phyloP scores from a whole-genome alignment of 2,888 invertebrate genomes.

The Drosophila niveifrons region DNA sequence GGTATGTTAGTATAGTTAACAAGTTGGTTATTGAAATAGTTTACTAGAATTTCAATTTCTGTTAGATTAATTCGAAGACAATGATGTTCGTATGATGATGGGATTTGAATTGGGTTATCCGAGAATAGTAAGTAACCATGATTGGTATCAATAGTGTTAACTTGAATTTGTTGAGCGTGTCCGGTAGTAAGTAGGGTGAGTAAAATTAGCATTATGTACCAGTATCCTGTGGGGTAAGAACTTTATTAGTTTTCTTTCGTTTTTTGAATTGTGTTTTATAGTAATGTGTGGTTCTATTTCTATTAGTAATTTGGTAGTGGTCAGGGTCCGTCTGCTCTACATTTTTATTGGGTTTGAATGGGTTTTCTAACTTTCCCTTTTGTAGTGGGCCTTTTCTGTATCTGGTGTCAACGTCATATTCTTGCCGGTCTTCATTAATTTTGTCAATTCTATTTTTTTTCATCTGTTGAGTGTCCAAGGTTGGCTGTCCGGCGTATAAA shows the following conservation, averaged over 20 bases:
- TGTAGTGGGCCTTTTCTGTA: constrained; percentile 1
- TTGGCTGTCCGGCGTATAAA: constrained; percentile 7
- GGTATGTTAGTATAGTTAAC: constrained; percentile 8
- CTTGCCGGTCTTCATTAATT: not conserved
- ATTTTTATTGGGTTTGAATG: not conserved
- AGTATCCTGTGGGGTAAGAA: not conserved
- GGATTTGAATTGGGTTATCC: constrained; percentile 10
- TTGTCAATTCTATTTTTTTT: not conserved
- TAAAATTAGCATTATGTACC: not conserved
- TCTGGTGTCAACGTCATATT: not conserved
- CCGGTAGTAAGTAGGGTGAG: not conserved
- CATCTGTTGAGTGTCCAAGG: not conserved
- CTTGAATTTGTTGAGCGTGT: not conserved
- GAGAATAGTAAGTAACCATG: not conserved
- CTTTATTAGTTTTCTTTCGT: not conserved
- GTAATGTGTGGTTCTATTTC: not conserved
- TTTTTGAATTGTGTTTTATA: constrained; percentile 1
- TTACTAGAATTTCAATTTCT: constrained; percentile 10
- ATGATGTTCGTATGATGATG: constrained; percentile 13
- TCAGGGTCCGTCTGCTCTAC: not conserved
- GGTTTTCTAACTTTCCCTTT: not conserved
- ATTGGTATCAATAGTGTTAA: not conserved
- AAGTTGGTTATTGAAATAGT: constrained; percentile 15
- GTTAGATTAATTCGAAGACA: constrained; percentile 9
- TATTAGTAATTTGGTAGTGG: not conserved